phyloP scores from a whole-genome alignment of 2,888 invertebrate species.

The Dorcus parallelipipedus region DNA sequence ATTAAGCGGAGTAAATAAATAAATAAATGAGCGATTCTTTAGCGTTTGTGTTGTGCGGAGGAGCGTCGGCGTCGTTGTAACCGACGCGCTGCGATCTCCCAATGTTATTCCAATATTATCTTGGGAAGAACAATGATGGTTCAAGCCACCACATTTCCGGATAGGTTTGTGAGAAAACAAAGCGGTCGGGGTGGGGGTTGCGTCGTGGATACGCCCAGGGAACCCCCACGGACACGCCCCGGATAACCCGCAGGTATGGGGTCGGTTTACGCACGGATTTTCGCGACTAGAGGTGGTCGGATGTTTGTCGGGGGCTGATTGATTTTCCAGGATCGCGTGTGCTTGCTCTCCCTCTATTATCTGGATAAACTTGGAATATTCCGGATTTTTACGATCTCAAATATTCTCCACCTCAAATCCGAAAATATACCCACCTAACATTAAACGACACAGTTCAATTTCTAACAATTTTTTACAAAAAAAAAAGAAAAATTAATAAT shows the following conservation, averaged over 20 bases:
- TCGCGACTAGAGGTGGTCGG: constrained; percentile 27
- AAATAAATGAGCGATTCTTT: no score
- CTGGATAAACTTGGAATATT: no score
- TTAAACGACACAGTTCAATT: no score
- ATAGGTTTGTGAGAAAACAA: constrained; percentile 49
- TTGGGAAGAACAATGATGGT: constrained; percentile 52
- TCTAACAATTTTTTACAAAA: no score
- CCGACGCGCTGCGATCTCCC: constrained; percentile 36
- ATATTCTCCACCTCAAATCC: no score
- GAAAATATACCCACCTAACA: no score
- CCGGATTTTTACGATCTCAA: no score
- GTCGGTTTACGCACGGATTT: constrained; percentile 38
- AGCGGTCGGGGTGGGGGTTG: constrained; percentile 45
- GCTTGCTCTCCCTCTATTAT: not conserved
- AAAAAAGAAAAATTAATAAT: no score
- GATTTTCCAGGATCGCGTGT: constrained; percentile 7
- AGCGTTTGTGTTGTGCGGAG: no score
- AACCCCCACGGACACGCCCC: constrained; percentile 35
- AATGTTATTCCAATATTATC: constrained; percentile 52
- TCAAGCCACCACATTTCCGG: constrained; percentile 52
- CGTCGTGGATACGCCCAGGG: constrained; percentile 36
- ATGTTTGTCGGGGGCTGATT: constrained; percentile 7
- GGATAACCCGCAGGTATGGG: constrained; percentile 6
- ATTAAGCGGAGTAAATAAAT: no score
- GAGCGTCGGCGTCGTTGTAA: no score